Conservation (phyloP, 2,797 vertebrate species). For the Selene dorsalis region DNA sequence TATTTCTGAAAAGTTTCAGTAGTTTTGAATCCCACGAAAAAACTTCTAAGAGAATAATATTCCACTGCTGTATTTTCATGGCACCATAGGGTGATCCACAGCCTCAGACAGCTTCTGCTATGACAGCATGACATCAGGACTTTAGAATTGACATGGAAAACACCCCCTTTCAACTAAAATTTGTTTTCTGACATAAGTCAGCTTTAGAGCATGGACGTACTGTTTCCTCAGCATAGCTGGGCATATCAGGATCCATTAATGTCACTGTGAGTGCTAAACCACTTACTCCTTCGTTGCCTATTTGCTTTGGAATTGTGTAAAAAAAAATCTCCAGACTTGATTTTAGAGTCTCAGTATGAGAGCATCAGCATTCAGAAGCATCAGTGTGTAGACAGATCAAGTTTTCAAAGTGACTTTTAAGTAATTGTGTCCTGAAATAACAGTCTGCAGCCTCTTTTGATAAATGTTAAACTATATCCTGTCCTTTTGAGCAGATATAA, state of each 20-base stretch:
- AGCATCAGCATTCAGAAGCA: constrained; percentile 29
- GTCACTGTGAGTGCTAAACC: constrained; percentile 58
- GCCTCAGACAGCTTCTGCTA: constrained; percentile 28
- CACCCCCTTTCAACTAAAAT: constrained; percentile 54
- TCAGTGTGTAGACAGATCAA: constrained; percentile 27
- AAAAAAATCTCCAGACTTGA: constrained; percentile 39
- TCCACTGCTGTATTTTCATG: constrained; percentile 1
- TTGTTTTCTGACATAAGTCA: constrained; percentile 56
- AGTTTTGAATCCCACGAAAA: neutral
- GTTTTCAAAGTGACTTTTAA: constrained; percentile 28
- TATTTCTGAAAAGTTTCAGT: neutral
- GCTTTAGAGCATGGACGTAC: constrained; percentile 35
- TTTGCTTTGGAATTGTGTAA: constrained; percentile 50
- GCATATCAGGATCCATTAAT: constrained; percentile 63
- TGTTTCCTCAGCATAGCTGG: constrained; percentile 43
- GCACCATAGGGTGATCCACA: constrained; percentile 10
- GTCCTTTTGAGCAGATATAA: neutral
- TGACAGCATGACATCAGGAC: constrained; percentile 41
- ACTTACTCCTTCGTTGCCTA: constrained; percentile 41
- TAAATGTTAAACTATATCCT: neutral
- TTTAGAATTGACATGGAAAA: constrained; percentile 57
- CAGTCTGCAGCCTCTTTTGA: neutral
- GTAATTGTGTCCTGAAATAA: neutral
- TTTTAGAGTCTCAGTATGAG: constrained; percentile 45
- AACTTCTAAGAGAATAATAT: neutral